Evolutionary conservation across 2,113 vertebrate species (phyloP).

Genomic region (Pipa parva): DNA sequence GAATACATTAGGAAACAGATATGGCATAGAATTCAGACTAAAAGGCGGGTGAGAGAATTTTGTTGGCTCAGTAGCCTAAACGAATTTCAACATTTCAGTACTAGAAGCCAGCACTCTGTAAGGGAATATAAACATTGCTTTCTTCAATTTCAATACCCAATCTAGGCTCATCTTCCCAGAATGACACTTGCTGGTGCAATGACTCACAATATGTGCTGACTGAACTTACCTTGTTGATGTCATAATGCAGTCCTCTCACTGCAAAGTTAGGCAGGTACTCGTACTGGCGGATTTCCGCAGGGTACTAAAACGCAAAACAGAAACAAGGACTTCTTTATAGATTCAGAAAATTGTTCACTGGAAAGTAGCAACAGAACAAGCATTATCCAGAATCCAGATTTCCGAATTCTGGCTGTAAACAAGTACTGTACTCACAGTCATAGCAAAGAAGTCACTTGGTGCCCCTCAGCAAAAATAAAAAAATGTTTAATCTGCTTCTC

Average conservation of each 20-base stretch:
- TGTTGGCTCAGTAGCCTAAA: neutral
- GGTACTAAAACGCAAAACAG: conserved; percentile 60
- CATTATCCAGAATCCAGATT: neutral
- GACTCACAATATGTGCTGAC: neutral
- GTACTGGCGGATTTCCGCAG: conserved; percentile 65
- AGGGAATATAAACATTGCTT: conserved; percentile 9
- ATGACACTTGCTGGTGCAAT: neutral
- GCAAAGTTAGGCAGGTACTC: conserved; percentile 76
- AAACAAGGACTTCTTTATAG: neutral
- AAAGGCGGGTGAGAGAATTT: neutral
- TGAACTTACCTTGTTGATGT: conserved; percentile 73
- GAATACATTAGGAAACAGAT: neutral
- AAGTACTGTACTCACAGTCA: too few species aligned
- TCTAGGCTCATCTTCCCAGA: neutral
- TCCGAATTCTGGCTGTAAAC: too few species aligned
- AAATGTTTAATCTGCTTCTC: too few species aligned
- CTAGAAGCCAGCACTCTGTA: too few species aligned
- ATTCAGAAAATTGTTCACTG: neutral
- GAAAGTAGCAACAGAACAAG: neutral
- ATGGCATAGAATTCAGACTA: neutral
- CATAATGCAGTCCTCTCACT: conserved; percentile 74
- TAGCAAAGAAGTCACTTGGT: too few species aligned
- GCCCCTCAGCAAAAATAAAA: too few species aligned
- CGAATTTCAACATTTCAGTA: neutral
- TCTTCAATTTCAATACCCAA: neutral